These are phyloP conservation scores for Takifugu bimaculatus DNA, from an alignment of 2,113 vertebrate species.

Conservation along the genomic window DNA sequence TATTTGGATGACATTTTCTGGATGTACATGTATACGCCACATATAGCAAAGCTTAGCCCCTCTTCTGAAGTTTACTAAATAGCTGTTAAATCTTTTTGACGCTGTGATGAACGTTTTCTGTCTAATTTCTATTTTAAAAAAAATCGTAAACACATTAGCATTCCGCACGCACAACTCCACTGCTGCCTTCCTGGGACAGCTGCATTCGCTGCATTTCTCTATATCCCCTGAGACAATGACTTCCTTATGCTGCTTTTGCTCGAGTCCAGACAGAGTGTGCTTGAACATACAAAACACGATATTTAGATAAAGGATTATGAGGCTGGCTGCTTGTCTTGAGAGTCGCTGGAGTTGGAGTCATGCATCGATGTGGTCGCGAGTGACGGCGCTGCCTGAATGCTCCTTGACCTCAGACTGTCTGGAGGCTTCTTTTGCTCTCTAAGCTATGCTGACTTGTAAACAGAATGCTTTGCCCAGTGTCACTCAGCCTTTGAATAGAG, in stretches of 20 bases:
- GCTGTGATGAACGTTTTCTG: too few species aligned
- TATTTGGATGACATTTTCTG: not conserved
- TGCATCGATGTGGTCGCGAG: slow-evolving; percentile 13
- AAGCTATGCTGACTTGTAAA: slow-evolving; percentile 67
- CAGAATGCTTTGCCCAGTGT: slow-evolving; percentile 46
- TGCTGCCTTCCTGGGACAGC: not conserved
- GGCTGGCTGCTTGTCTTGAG: slow-evolving; percentile 20
- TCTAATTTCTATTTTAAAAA: not conserved
- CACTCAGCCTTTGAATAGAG: slow-evolving; percentile 30
- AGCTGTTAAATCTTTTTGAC: not conserved
- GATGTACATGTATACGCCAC: not conserved
- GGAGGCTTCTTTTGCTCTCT: slow-evolving; percentile 45
- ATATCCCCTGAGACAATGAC: slow-evolving; percentile 36
- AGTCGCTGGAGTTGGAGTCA: slow-evolving; percentile 19
- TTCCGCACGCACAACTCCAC: not conserved
- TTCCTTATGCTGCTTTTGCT: slow-evolving; percentile 43
- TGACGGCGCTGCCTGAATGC: slow-evolving; percentile 38
- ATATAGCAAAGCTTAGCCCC: too few species aligned
- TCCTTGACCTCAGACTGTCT: slow-evolving; percentile 55
- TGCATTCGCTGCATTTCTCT: slow-evolving; percentile 13
- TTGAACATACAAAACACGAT: slow-evolving; percentile 51
- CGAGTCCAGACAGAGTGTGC: slow-evolving; percentile 53
- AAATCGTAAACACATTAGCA: not conserved
- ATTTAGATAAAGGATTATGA: slow-evolving; percentile 55
- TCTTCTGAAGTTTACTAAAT: not conserved